phyloP scores from a whole-genome alignment of 2,797 vertebrate species.

The Syncerus caffer region DNA sequence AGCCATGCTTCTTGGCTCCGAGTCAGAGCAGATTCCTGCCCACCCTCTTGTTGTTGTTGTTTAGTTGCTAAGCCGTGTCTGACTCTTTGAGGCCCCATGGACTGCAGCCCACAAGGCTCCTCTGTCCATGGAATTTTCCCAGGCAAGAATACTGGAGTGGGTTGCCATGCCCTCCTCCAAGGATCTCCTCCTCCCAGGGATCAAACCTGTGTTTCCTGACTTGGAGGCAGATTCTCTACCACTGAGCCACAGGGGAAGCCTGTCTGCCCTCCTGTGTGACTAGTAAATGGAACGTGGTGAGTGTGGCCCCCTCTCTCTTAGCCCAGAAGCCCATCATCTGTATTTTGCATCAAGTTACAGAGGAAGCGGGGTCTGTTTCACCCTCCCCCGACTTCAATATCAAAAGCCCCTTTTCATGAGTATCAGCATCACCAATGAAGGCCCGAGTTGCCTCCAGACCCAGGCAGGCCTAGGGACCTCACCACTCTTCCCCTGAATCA shows the following conservation, averaged over 20 bases:
- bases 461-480: background rate
- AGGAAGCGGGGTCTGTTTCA: background rate
- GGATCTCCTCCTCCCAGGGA: background rate
- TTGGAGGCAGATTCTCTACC: background rate
- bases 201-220: background rate
- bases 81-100: background rate
- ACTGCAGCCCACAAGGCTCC: background rate
- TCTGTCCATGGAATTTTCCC: background rate
- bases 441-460: background rate
- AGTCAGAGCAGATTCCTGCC: background rate
- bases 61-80: background rate
- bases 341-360: background rate
- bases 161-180: background rate
- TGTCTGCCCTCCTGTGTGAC: background rate
- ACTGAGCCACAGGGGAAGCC: background rate
- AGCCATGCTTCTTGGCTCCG: background rate
- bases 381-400: background rate
- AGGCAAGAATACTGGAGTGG: background rate
- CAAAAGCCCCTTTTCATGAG: background rate
- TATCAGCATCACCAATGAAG: background rate
- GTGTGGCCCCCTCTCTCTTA: background rate
- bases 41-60: background rate
- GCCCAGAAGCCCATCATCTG: background rate
- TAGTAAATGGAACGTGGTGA: fast-evolving
- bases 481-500: fast-evolving